Base-by-base conservation (phyloP, 2,113 vertebrate species). In the Phodopus roborovskii region DNA sequence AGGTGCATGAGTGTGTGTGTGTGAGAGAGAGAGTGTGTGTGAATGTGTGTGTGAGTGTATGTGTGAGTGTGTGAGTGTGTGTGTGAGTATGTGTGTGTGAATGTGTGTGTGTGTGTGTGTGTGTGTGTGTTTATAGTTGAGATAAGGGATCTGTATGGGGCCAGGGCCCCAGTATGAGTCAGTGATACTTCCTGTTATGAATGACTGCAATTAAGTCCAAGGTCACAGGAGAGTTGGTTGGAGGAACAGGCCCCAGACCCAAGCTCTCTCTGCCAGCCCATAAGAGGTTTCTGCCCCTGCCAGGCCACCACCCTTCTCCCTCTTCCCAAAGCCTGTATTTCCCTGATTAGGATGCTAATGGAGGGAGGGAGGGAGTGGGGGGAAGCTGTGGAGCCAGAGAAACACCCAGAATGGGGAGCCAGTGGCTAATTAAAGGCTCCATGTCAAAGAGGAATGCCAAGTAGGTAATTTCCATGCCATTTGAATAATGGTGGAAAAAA, bases 371-470 rank as follows among this genome's bases (percentile, higher is more conserved):
- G 53, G 48, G 87, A 92, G 71, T 9, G 64, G 84, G 84, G 84
- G n/a, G 60, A 89, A 96, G 78, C 70, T 8, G 48, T 64, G 48
- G 93, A 95, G 90, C 62, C 6, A 39, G 96, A 96, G 94, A 91
- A 92, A 96, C 94, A 82, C 95, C 50, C 0, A 3, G 93, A 96
- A 97, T 68, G 42, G 90, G 90, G 88, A 96, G 73, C 88, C 94
- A 64, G 88, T 75, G 92, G 98, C 96, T 97, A 97, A 97, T 97
- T 97, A 98, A 97, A 97, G 97, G 91, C 94, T 98, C 96, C 91
- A 56, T 93, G 97, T 98, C 97, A 97, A 98, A 97, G 90, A 96
- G 88, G 97, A 97, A 97, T 96, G 97, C 95, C 98, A 98, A 97
- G 96, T 92, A 89, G 94, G 88, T 94, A 94, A 97, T 98, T 98